Base-by-base conservation (phyloP, 2,797 vertebrate genomes). In the Rhincodon typus region DNA sequence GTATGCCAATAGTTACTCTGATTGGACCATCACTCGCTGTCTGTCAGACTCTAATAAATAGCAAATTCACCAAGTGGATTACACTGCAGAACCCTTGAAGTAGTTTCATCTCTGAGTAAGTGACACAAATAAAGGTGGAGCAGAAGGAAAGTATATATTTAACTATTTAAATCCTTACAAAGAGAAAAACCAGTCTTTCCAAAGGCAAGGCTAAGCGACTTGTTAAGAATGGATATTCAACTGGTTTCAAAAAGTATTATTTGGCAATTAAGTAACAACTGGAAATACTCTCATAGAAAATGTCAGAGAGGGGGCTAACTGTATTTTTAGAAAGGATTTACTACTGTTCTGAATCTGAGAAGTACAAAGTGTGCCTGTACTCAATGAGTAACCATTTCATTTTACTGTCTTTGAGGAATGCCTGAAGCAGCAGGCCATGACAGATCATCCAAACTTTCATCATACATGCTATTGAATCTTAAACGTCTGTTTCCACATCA, bases 401-500 rank as follows among this genome's bases (percentile, higher is more conserved):
- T 95, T 74, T 95, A 7, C 70, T 95, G 94, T 95, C 94, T 95
- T 74, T 74, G 69, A 77, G 70, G 70, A 77, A 95, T 95, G 94
- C 94, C 70, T 4, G 21, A 93, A 69, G 70, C 94, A 77, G 70
- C 94, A 95, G 69, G 94, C 94, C 50, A 46, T 77, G 94, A 95
- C 91, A 94, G 94, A 95, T 77, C 34, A 95, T 72, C 94, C 53
- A 50, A 70, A 42, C 70, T 53, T 95, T 95, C 70, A 95, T 95
- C 94, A 57, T 42, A 95, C 46, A 77, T 46, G 53, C 42, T 57
- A 57, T 95, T 95, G 69, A 72, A 77, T 74, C 70, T 53, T 95
- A 95, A 95, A 77, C 72, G 94, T 95, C 94, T 95, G 94, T 77
- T 77, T 77, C 30, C 70, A 95, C 53, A 95, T 95, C 70, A 95